These are phyloP conservation scores for Euwallacea similis DNA, from an alignment of 1,140 invertebrate species.

Conservation along the genomic window DNA sequence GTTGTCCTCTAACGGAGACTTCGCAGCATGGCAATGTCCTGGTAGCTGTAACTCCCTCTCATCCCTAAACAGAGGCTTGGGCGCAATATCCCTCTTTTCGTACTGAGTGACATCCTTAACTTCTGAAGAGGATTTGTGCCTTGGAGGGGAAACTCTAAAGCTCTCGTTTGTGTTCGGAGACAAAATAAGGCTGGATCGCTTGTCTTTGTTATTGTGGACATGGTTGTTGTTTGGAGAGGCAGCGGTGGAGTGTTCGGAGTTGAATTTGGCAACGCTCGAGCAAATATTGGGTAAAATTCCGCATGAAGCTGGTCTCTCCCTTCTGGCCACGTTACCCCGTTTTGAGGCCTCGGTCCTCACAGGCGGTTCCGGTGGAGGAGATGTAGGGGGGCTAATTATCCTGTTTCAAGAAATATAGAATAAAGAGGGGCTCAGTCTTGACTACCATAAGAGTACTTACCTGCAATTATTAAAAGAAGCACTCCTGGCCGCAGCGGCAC, in stretches of 20 bases:
- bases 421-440: not conserved
- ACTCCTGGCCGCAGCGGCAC: constrained; percentile 52
- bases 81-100: constrained; percentile 21
- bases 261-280: constrained; percentile 42
- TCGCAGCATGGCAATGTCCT: constrained; percentile 38
- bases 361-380: constrained; percentile 59
- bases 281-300: constrained; percentile 50
- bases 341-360: constrained; percentile 50
- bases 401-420: not conserved
- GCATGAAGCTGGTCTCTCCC: constrained; percentile 47
- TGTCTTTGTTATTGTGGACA: constrained; percentile 20
- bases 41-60: constrained; percentile 28
- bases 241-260: not conserved
- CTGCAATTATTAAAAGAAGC: constrained; percentile 52
- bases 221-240: constrained; percentile 43
- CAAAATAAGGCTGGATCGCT: constrained; percentile 18
- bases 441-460: not conserved
- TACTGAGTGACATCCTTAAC: constrained; percentile 3
- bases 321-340: constrained; percentile 47
- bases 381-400: constrained; percentile 57
- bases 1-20: constrained; percentile 48
- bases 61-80: constrained; percentile 34
- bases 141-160: constrained; percentile 27
- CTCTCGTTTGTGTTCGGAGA: constrained; percentile 18
- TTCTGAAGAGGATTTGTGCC: constrained; percentile 18